Conservation (phyloP, 92 coral and sea anemone species). For the Siderastrea siderea region DNA sequence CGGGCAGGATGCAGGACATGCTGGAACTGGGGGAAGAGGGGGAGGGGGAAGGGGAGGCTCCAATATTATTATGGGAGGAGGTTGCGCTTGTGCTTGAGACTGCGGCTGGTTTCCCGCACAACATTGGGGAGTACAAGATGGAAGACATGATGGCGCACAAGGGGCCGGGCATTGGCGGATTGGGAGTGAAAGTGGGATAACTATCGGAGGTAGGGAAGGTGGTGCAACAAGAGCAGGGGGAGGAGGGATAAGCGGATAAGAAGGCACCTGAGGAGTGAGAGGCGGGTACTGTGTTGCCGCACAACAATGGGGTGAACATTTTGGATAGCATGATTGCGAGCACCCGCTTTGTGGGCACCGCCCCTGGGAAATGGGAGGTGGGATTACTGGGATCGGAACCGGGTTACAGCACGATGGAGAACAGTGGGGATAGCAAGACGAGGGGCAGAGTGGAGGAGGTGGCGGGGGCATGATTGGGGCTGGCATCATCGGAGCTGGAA, state of each 20-base stretch:
- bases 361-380: constrained; percentile 3
- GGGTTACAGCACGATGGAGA: constrained; percentile 33
- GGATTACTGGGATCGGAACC: constrained; percentile 3
- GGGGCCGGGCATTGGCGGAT: constrained; percentile 70
- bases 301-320: constrained; percentile 41
- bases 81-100: constrained; percentile 2
- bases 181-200: constrained; percentile 43
- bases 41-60: constrained; percentile 50
- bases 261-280: background rate
- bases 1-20: constrained; percentile 56
- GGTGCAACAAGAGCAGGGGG: constrained; percentile 28
- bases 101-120: constrained; percentile 45
- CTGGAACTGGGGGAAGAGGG: background rate
- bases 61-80: constrained; percentile 49
- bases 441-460: constrained; percentile 44
- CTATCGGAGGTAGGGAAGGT: constrained; percentile 29
- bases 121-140: constrained; percentile 71
- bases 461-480: constrained; percentile 46
- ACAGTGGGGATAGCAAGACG: constrained; percentile 46
- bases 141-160: constrained; percentile 69
- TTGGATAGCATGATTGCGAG: constrained; percentile 36
- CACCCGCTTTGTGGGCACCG: constrained; percentile 41
- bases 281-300: constrained; percentile 10
- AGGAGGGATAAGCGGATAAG: constrained; percentile 1
- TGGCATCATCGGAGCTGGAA: constrained; percentile 52